Conservation (phyloP, 2,113 vertebrate genomes). For the Hyaena hyaena region DNA sequence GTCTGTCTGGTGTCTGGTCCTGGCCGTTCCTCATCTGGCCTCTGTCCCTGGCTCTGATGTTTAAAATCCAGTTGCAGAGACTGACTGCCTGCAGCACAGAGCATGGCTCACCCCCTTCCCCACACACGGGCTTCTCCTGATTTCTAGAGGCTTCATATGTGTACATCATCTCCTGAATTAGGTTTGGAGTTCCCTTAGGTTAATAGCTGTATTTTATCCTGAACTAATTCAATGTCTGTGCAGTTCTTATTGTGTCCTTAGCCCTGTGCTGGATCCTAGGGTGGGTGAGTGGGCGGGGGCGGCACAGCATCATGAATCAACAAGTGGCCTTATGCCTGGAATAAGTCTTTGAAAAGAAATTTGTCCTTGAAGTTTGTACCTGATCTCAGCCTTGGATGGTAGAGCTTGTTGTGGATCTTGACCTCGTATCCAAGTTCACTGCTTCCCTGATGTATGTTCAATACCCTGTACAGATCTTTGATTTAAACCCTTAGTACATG, state of each 20-base stretch:
- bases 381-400: constrained; percentile 76
- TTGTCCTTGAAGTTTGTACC: constrained; percentile 83
- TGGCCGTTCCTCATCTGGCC: background rate
- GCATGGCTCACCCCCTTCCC: background rate
- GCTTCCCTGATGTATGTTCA: constrained; percentile 69
- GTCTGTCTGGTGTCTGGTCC: background rate
- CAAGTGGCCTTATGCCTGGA: constrained; percentile 81
- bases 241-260: background rate
- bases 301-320: background rate
- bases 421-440: constrained; percentile 71
- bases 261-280: background rate
- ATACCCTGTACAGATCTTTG: constrained; percentile 81
- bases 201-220: background rate
- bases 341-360: constrained; percentile 85
- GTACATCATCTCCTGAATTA: background rate
- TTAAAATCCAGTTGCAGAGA: background rate
- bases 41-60: background rate
- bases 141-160: constrained; percentile 43
- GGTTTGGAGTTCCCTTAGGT: background rate
- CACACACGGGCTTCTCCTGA: background rate
- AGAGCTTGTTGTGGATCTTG: constrained; percentile 74
- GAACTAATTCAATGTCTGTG: background rate
- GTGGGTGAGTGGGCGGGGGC: background rate
- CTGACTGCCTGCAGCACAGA: background rate
- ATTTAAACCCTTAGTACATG: constrained; percentile 24